A percentile compares a stretch with the other conserved stretches of the same genome.
These are phyloP conservation scores for Lasioglossum albipes DNA, from an alignment of 1,140 invertebrate species.

Conservation along the genomic window DNA sequence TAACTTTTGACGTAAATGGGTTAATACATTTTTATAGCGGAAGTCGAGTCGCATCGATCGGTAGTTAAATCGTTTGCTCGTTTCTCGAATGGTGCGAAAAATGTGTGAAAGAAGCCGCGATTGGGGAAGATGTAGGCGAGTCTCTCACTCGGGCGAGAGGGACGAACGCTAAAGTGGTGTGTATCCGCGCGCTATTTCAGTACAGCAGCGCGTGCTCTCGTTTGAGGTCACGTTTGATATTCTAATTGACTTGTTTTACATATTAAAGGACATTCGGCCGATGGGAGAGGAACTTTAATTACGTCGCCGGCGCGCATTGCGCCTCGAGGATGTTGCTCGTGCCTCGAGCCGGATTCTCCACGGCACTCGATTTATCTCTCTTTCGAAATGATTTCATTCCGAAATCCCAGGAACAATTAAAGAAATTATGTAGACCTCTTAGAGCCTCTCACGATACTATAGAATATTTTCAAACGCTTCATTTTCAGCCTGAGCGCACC, in stretches of 20 bases:
- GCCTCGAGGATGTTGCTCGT: constrained; percentile 25
- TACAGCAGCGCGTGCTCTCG: constrained; percentile 56
- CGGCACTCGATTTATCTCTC: no score
- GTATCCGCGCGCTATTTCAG: constrained; percentile 53
- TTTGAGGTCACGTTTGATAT: constrained; percentile 74
- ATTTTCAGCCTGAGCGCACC: no score
- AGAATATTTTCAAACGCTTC: no score
- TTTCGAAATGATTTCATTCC: background rate
- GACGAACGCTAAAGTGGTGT: constrained; percentile 5
- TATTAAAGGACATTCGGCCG: constrained; percentile 71
- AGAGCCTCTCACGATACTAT: no score
- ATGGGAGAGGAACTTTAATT: constrained; percentile 69
- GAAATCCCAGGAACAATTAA: background rate
- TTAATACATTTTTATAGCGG: no score
- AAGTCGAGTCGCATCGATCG: no score
- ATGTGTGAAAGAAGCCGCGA: constrained; percentile 43
- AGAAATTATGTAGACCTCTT: background rate
- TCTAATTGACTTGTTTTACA: constrained; percentile 74
- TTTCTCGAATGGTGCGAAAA: constrained; percentile 19
- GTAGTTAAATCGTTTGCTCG: background rate
- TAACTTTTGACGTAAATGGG: no score
- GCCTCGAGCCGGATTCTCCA: background rate
- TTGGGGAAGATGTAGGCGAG: constrained; percentile 16
- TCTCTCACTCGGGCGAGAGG: background rate
- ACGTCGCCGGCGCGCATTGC: constrained; percentile 51